phyloP scores from a whole-genome alignment of 2,888 invertebrate genomes.

The Spatulosminthurus flaviceps region DNA sequence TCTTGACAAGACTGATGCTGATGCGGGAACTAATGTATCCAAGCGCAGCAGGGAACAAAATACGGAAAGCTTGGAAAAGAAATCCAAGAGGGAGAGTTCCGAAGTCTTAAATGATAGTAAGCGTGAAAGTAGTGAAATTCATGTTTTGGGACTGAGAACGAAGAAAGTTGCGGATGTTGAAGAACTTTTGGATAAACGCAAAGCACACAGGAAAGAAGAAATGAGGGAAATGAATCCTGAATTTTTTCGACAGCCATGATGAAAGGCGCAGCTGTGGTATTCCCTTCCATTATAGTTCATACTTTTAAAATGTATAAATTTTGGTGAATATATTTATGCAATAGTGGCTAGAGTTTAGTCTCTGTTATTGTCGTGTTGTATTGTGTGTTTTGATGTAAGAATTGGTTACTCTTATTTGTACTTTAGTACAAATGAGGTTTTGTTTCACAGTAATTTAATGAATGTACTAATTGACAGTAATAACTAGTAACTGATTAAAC shows the following conservation, averaged over 20 bases:
- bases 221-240: conserved; percentile 69
- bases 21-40: background rate
- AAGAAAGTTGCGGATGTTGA: conserved; percentile 68
- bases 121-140: conserved; percentile 50
- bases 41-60: background rate
- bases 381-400: background rate
- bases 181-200: conserved; percentile 70
- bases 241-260: conserved; percentile 52
- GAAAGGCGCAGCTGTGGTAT: background rate
- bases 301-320: background rate
- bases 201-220: conserved; percentile 72
- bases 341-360: background rate
- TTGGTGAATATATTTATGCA: background rate
- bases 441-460: background rate
- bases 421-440: too few relatives aligned
- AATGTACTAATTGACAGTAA: background rate
- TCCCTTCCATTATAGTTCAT: background rate
- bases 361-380: background rate
- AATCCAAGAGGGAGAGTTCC: background rate
- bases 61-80: background rate
- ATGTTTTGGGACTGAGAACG: conserved; percentile 54
- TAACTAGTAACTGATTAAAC: background rate
- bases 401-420: too few relatives aligned
- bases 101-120: background rate
- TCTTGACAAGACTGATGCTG: conserved; percentile 32